Evolutionary conservation across 2,888 invertebrate species (phyloP).

Genomic region (Myopa tessellatipennis): DNA sequence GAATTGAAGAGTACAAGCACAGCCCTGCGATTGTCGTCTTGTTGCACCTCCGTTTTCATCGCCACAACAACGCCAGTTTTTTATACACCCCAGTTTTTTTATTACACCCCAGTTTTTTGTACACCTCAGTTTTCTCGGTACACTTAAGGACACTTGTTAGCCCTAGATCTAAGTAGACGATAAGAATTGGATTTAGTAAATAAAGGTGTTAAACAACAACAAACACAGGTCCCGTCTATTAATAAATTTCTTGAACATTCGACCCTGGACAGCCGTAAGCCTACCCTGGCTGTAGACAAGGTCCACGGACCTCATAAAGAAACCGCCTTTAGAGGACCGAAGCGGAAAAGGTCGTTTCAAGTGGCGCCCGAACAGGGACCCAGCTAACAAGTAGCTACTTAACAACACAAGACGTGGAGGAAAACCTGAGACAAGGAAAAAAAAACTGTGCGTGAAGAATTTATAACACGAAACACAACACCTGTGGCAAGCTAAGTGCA

Average conservation of each 20-base stretch:
- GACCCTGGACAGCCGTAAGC: neutral
- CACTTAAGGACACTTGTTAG: too few relatives aligned
- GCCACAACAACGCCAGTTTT: slow-evolving; percentile 46
- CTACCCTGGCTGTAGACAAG: neutral
- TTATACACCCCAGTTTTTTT: slow-evolving; percentile 31
- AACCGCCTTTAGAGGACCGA: neutral
- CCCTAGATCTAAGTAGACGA: too few relatives aligned
- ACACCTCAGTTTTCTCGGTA: neutral
- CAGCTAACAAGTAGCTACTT: too few relatives aligned
- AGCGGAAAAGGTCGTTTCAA: too few relatives aligned
- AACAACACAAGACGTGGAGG: too few relatives aligned
- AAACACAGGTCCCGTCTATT: neutral
- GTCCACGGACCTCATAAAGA: neutral
- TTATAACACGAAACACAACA: neutral
- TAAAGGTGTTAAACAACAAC: too few relatives aligned
- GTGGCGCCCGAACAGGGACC: too few relatives aligned
- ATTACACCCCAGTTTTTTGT: neutral
- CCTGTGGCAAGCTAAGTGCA: neutral
- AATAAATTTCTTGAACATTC: neutral
- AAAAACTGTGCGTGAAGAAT: neutral
- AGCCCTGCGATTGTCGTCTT: too few relatives aligned
- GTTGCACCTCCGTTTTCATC: slow-evolving; percentile 33
- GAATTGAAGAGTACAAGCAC: too few relatives aligned
- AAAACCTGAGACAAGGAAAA: too few relatives aligned
- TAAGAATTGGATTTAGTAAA: too few relatives aligned